Conservation (phyloP, 2,113 vertebrate species). For the Dipodomys stephensi region DNA sequence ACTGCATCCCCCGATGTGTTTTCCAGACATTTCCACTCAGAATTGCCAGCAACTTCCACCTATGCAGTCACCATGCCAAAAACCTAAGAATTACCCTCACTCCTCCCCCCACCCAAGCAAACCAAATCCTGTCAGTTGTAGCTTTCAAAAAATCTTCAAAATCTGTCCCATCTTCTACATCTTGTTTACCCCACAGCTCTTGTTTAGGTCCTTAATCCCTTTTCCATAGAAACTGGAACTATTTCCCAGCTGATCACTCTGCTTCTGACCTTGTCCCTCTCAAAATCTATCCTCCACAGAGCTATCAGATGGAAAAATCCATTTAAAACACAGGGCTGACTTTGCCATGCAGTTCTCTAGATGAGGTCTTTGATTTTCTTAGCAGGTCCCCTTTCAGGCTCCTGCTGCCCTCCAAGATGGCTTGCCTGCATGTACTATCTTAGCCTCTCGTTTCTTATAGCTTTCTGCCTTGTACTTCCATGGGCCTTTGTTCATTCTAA, state of each 20-base stretch:
- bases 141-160: background rate
- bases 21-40: background rate
- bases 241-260: background rate
- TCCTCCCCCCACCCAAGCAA: background rate
- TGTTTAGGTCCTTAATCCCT: background rate
- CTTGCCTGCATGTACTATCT: background rate
- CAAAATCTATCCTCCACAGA: background rate
- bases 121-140: background rate
- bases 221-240: background rate
- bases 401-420: background rate
- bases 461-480: background rate
- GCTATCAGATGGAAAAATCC: background rate
- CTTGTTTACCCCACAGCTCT: background rate
- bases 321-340: background rate
- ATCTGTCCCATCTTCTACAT: background rate
- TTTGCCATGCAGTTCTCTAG: rapidly evolving
- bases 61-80: background rate
- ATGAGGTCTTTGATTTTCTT: background rate
- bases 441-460: background rate
- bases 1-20: background rate
- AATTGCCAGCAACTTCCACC: background rate
- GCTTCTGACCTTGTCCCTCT: background rate
- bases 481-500: background rate
- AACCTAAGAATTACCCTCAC: background rate
- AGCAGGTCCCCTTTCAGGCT: background rate